Percentiles rank a stretch among this genome's conserved stretches.
Evolutionary conservation across 2,888 invertebrate genomes (phyloP).

Genomic region (Elgonia sp.): DNA sequence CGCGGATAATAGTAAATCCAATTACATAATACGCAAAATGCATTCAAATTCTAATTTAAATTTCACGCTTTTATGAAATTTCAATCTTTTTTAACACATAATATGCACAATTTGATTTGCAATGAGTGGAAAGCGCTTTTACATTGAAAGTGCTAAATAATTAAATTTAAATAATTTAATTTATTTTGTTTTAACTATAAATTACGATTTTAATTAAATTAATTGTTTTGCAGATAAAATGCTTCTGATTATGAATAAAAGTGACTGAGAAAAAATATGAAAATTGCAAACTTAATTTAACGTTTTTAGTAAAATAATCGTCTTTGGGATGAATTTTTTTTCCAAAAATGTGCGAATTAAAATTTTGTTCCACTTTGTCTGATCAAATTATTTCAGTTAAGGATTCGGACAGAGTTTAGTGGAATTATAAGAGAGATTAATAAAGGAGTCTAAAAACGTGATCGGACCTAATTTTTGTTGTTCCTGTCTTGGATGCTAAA

Average conservation of each 20-base stretch:
- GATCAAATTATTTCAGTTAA: not conserved
- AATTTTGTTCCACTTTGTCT: not conserved
- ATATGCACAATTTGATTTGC: no score
- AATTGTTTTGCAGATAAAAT: no score
- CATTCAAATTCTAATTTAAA: constrained; percentile 23
- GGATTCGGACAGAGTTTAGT: not conserved
- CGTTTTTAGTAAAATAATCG: no score
- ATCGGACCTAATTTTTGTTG: constrained; percentile 4
- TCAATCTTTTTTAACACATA: not conserved
- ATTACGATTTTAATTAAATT: no score
- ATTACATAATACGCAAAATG: constrained; percentile 11
- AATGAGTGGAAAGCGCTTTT: no score
- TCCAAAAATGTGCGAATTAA: not conserved
- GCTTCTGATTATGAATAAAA: no score
- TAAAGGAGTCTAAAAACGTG: not conserved
- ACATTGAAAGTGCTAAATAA: no score
- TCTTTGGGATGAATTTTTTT: no score
- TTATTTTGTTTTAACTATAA: no score
- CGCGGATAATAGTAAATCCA: constrained; percentile 26
- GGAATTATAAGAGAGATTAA: not conserved
- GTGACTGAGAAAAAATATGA: no score
- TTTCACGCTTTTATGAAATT: not conserved
- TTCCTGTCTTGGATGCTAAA: not conserved
- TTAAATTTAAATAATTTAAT: no score
- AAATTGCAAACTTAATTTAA: no score